Evolutionary conservation across 2,888 invertebrate species (phyloP).

Genomic region (Drosophila buzzatii): DNA sequence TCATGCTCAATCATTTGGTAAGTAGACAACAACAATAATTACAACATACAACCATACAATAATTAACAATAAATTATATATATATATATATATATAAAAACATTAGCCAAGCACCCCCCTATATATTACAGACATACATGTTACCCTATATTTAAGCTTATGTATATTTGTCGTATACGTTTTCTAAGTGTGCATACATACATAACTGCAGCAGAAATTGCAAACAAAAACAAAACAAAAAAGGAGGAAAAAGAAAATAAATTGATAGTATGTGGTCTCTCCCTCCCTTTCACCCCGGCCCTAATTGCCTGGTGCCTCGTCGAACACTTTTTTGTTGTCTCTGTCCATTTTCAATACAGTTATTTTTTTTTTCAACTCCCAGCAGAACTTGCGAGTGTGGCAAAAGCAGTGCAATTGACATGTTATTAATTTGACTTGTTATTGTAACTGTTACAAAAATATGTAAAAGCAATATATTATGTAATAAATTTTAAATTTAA

Average conservation of each 20-base stretch:
- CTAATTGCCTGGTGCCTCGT: conserved; percentile 46
- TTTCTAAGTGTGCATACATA: conserved; percentile 25
- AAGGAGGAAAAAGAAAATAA: neutral
- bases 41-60: conserved; percentile 11
- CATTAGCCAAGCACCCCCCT: conserved; percentile 16
- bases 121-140: neutral
- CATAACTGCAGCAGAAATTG: conserved; percentile 50
- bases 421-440: neutral
- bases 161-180: conserved; percentile 22
- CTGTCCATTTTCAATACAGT: conserved; percentile 15
- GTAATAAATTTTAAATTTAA: neutral
- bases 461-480: neutral
- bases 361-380: conserved; percentile 11
- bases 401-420: conserved; percentile 16
- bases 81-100: conserved; percentile 6
- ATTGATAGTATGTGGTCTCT: conserved; percentile 37
- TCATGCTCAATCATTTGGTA: conserved; percentile 84
- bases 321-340: conserved; percentile 30
- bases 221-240: conserved; percentile 49
- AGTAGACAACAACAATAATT: conserved; percentile 62
- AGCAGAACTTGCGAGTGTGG: conserved; percentile 30
- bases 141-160: conserved; percentile 47
- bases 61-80: conserved; percentile 18
- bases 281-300: conserved; percentile 11
- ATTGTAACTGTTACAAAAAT: neutral